phyloP scores from a whole-genome alignment of 2,113 vertebrate species.

The Neotoma lepida region DNA sequence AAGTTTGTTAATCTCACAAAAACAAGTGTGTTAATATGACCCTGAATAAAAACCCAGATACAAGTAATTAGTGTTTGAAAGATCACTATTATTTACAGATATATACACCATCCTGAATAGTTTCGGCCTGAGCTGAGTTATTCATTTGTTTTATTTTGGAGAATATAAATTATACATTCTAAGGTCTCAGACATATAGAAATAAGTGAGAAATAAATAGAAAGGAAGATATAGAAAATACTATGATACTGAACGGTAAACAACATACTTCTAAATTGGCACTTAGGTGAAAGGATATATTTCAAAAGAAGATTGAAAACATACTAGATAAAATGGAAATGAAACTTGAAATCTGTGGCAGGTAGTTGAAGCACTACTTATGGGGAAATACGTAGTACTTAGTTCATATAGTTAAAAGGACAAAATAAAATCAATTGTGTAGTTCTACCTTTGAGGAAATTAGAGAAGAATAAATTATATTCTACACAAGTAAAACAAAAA shows the following conservation, averaged over 20 bases:
- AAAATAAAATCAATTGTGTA: neutral
- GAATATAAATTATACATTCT: neutral
- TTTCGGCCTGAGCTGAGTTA: neutral
- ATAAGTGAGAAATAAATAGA: neutral
- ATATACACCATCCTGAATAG: neutral
- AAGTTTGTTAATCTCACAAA: neutral
- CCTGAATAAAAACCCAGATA: neutral
- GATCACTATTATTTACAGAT: neutral
- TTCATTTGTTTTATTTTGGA: neutral
- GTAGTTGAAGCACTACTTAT: neutral
- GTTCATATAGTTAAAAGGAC: neutral
- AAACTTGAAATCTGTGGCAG: neutral
- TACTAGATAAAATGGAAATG: neutral
- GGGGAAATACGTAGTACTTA: neutral
- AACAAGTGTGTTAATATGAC: neutral
- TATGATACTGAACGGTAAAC: neutral
- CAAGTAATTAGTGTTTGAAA: constrained; percentile 13
- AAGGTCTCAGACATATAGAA: neutral
- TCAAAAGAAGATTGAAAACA: neutral
- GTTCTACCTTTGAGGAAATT: neutral
- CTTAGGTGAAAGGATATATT: neutral
- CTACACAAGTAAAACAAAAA: neutral
- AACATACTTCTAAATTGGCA: neutral
- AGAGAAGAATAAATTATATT: neutral
- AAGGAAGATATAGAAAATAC: neutral